Evolutionary conservation across 2,888 invertebrate genomes (phyloP), one percentile per base, ranked within the genome.

Genomic region (Epinotia nisella): DNA sequence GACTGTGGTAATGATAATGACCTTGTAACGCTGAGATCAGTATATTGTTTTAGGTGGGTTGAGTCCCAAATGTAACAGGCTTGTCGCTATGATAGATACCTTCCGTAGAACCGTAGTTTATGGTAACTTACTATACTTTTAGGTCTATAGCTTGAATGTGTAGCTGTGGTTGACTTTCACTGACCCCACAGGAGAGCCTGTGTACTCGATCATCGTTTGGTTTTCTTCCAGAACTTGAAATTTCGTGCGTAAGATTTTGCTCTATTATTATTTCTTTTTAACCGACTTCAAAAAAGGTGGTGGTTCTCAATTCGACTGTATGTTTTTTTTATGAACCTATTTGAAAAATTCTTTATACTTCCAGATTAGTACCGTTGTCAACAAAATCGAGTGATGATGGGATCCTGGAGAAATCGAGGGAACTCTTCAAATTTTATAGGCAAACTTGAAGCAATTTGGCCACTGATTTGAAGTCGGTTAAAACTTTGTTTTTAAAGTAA

Each of bases 1-100:
- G 81, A 83, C 83, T 82, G 83, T 89, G 88, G 87, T 90, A 90
- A 88, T 88, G 89, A 90, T 90, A 90, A 88, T 88, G 89, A 90
- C 92, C 90, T 90, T 90, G 90, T 39, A 19, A 45, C 19, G n/a
- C 49, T n/a, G 55, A 15, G 66, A 45, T 49, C 39, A 24, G 72
- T 72, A 61, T 73, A 72, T 71, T 73, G 68, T 75, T 58, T 58
- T 67, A 29, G 41, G 70, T 58, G 35, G 24, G 39, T 66, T n/a
- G 65, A 21, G 62, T 59, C 53, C 60, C n/a, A n/a, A 39, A 35
- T 39, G 29, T 55, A 45, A 61, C 49, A 45, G 56, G 21, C 62
- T 11, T 45, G 72, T 58, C 68, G 68, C 51, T 58, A 24, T 56
- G 29, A 24, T 17, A n/a, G n/a, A 41, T 35, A 7, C 5, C n/a